Percentiles rank a stretch among this genome's conserved stretches.
phyloP scores from a whole-genome alignment of 2,888 invertebrate species.

The Oscheius sp. region DNA sequence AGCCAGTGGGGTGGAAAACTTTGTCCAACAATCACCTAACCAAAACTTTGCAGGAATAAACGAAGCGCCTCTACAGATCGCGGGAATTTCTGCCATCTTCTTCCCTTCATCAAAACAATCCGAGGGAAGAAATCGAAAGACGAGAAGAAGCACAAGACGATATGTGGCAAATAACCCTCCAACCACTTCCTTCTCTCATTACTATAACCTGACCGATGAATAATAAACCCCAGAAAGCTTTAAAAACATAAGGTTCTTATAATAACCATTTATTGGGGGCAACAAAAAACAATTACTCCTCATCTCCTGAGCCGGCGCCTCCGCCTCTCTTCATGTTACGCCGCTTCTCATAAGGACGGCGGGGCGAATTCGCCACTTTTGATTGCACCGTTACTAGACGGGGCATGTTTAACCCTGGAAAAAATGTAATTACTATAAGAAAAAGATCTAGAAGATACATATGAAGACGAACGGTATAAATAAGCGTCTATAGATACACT shows the following conservation, averaged over 20 bases:
- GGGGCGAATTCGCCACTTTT: conserved; percentile 97
- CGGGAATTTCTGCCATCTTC: conserved; percentile 17
- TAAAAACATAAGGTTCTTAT: background rate
- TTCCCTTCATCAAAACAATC: conserved; percentile 56
- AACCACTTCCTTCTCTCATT: background rate
- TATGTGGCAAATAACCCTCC: background rate
- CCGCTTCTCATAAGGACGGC: conserved; percentile 99
- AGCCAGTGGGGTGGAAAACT: conserved; percentile 2
- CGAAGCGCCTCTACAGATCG: conserved; percentile 29
- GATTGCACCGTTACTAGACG: conserved; percentile 83
- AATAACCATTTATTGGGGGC: conserved; percentile 55
- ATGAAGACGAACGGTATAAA: background rate
- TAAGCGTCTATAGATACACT: no score
- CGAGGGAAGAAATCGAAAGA: conserved; percentile 54
- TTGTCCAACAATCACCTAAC: background rate
- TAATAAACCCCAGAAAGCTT: conserved; percentile 4
- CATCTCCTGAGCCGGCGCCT: conserved; percentile 38
- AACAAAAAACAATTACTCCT: conserved; percentile 52
- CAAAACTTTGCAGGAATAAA: conserved; percentile 21
- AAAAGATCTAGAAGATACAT: conserved; percentile 1
- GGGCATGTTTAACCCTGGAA: conserved; percentile 73
- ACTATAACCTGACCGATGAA: background rate
- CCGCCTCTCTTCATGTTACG: conserved; percentile 90
- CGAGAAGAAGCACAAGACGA: conserved; percentile 25
- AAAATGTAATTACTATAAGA: conserved; percentile 4